phyloP scores from a whole-genome alignment of 1,140 invertebrate species.

The Cyclina sinensis region DNA sequence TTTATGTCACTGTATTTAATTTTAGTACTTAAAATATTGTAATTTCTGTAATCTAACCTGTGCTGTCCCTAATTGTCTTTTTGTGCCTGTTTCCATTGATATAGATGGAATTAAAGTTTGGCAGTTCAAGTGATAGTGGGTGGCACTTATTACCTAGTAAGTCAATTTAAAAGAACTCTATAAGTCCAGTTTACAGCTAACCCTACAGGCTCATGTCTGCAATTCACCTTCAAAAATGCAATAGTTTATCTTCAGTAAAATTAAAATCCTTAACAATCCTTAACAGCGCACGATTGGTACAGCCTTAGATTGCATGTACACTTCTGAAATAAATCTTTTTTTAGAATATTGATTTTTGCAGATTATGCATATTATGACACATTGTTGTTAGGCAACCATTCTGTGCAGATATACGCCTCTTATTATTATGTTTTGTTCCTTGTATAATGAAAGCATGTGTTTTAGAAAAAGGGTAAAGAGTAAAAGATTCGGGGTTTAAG shows the following conservation, averaged over 20 bases:
- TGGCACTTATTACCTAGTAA: constrained; percentile 78
- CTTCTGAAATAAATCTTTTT: too few relatives aligned
- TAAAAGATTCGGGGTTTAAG: too few relatives aligned
- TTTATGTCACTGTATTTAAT: too few relatives aligned
- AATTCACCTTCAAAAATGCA: background rate
- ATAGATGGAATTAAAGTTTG: constrained; percentile 68
- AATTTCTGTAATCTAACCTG: background rate
- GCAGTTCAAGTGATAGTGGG: constrained; percentile 82
- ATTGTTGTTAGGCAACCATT: too few relatives aligned
- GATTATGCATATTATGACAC: too few relatives aligned
- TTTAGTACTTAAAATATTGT: too few relatives aligned
- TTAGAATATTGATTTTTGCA: too few relatives aligned
- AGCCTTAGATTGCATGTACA: too few relatives aligned
- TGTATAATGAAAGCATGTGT: background rate
- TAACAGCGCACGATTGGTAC: too few relatives aligned
- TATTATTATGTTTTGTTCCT: background rate
- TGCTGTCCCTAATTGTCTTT: constrained; percentile 8
- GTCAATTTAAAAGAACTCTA: constrained; percentile 18
- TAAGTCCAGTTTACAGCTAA: background rate
- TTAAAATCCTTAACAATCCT: too few relatives aligned
- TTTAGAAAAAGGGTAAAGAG: background rate
- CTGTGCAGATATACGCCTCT: background rate
- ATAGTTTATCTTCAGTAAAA: too few relatives aligned
- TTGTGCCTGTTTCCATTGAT: constrained; percentile 26
- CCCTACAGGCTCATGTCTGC: constrained; percentile 29